Base-by-base conservation (phyloP, 2,113 vertebrate genomes). In the Xenotilapia leptura region DNA sequence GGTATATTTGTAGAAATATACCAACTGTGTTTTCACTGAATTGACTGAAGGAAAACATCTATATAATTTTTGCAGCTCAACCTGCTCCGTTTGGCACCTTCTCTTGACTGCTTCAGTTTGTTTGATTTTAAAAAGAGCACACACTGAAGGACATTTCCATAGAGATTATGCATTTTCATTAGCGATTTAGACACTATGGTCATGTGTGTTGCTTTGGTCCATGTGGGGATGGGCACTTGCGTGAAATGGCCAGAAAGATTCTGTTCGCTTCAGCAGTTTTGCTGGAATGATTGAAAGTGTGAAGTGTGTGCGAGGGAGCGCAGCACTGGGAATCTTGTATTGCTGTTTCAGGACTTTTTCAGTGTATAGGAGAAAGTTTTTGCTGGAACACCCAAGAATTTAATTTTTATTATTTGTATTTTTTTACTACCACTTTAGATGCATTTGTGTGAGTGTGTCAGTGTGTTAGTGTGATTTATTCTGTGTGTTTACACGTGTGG, bases 211-310 rank as follows among this genome's bases (percentile, higher is more conserved):
- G 75, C 86, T 91, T 60, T 81, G 88, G 88, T 77, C 75, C 81
- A 51, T 83, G 83, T 79, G 84, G 89, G 79, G 90, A 88, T 79
- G 88, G 80, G 89, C 89, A 55, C 83, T 88, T 77, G 86, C 92
- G 86, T 89, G 90, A 94, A 94, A 93, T 87, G 91, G 90, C 88
- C 92, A 88, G 89, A 92, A 89, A 90, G 86, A 95, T 93, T 92
- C 83, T 88, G 90, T 92, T 83, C 28, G 84, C 90, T 91, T 95
- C 92, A 95, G 95, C 94, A 92, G 90, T 95, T 96, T 92, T 91
- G 81, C 84, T 60, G 79, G 87, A 92, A 93, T 91, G 92, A 92
- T 92, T 93, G 94, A 91, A 93, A 91, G 91, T 84, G 86, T 79
- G 79, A 93, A 91, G 86, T 83, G 87, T 83, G 87, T 88, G 88